Evolutionary conservation across 2,888 invertebrate species (phyloP).

Genomic region (Thecocarcelia acutangulata): DNA sequence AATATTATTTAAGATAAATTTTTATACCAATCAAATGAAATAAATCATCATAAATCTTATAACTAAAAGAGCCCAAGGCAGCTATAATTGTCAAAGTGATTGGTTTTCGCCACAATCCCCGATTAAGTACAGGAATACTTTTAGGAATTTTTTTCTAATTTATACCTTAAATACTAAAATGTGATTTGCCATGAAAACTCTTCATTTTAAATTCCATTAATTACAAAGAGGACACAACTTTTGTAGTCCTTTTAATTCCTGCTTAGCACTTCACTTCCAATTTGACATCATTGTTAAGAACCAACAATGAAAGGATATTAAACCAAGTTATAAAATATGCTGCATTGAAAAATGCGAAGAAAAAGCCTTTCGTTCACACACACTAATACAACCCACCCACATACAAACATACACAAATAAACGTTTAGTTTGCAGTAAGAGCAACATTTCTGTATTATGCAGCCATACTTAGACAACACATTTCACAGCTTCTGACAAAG

Average conservation of each 20-base stretch:
- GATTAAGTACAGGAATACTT: too few relatives aligned
- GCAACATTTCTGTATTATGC: constrained; percentile 6
- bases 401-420: not conserved
- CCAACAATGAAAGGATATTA: constrained; percentile 25
- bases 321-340: constrained; percentile 34
- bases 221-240: not conserved
- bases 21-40: too few relatives aligned
- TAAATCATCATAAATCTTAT: too few relatives aligned
- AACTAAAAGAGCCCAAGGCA: too few relatives aligned
- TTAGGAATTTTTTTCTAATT: too few relatives aligned
- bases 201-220: constrained; percentile 17
- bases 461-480: not conserved
- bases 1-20: too few relatives aligned
- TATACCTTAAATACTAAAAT: not conserved
- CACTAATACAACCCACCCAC: not conserved
- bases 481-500: constrained; percentile 54
- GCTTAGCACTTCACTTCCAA: constrained; percentile 46
- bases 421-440: not conserved
- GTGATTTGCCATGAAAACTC: not conserved
- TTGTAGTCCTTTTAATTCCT: constrained; percentile 41
- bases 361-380: not conserved
- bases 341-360: constrained; percentile 11
- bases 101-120: too few relatives aligned
- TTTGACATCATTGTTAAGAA: constrained; percentile 51
- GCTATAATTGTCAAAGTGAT: too few relatives aligned